A percentile compares a stretch with the other conserved stretches of the same genome.
Evolutionary conservation across 2,797 vertebrate species (phyloP).

Genomic region (Hydrocynus forskahlii): DNA sequence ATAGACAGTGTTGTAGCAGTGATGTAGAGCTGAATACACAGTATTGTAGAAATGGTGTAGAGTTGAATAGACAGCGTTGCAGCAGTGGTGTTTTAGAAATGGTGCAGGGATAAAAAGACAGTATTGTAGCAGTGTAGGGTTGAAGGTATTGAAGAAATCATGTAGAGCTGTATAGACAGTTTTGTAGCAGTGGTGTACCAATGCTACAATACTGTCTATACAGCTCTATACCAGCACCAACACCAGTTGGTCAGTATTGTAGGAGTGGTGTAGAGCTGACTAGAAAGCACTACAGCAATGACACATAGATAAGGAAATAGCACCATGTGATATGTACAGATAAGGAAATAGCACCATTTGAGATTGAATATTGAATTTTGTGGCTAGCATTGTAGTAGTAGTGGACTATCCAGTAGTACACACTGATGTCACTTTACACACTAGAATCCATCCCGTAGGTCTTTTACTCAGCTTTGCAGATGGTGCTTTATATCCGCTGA

Average conservation of each 20-base stretch:
- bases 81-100: too few species aligned
- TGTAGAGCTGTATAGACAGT: not conserved
- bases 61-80: not conserved
- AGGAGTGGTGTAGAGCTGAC: not conserved
- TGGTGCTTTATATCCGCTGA: not conserved
- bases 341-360: not conserved
- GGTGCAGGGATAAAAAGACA: too few species aligned
- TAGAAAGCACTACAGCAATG: not conserved
- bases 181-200: not conserved
- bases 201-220: too few species aligned
- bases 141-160: too few species aligned
- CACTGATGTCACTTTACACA: not conserved
- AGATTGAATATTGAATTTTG: not conserved
- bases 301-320: not conserved
- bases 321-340: not conserved
- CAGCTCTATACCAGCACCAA: too few species aligned
- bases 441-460: not conserved
- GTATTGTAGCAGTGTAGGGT: too few species aligned
- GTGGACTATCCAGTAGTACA: constrained; percentile 6
- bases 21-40: not conserved
- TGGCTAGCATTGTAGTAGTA: not conserved
- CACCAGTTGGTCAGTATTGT: not conserved
- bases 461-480: not conserved
- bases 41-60: not conserved
- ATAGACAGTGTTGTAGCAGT: not conserved